A percentile compares a stretch with the other conserved stretches of the same genome.
Conservation (phyloP, 2,888 invertebrate species). For the Dascillus cervinus region DNA sequence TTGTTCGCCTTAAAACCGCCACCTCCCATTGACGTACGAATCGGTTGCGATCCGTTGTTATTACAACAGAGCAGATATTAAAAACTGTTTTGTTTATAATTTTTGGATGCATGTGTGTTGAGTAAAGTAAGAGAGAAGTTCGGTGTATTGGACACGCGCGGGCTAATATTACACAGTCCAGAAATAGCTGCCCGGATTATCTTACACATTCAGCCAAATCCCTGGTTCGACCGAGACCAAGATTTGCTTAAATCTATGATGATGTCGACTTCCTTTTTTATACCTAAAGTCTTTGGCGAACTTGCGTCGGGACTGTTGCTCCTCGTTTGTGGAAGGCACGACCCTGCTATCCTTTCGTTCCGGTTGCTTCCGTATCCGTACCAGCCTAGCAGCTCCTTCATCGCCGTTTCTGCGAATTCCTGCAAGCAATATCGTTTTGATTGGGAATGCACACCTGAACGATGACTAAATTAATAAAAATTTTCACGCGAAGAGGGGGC, state of each 20-base stretch:
- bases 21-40: too few species aligned
- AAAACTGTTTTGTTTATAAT: too few species aligned
- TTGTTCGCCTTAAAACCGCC: too few species aligned
- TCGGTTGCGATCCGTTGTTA: too few species aligned
- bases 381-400: slow-evolving; percentile 88
- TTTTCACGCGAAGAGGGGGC: too few species aligned
- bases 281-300: slow-evolving; percentile 39
- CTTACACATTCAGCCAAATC: slow-evolving; percentile 17
- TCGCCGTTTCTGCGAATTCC: slow-evolving; percentile 88
- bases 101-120: too few species aligned
- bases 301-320: slow-evolving; percentile 42
- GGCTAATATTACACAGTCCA: slow-evolving; percentile 18
- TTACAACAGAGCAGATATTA: too few species aligned
- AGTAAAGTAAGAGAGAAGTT: too few species aligned
- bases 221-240: slow-evolving; percentile 8
- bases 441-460: too few species aligned
- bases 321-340: slow-evolving; percentile 42
- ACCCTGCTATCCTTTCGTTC: slow-evolving; percentile 41
- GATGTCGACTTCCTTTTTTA: too few species aligned
- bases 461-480: too few species aligned
- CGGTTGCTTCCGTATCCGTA: slow-evolving; percentile 77
- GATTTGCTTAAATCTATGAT: slow-evolving; percentile 7
- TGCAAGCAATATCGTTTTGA: too few species aligned
- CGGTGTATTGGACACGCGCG: slow-evolving; percentile 17
- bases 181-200: slow-evolving; percentile 17